phyloP scores from a whole-genome alignment of 2,797 vertebrate species.

The Chaetophractus vellerosus region DNA sequence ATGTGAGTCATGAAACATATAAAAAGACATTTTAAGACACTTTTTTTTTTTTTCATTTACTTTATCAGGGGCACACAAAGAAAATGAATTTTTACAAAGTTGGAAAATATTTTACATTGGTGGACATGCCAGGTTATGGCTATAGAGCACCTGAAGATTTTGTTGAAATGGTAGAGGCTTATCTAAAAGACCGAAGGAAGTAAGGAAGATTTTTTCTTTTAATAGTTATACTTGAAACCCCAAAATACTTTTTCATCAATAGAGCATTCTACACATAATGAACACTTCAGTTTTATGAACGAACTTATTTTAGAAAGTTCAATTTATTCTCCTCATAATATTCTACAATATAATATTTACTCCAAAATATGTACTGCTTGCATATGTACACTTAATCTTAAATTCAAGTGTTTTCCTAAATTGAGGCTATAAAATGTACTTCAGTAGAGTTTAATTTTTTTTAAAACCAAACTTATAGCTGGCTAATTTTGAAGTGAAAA shows the following conservation, averaged over 20 bases:
- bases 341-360: not conserved
- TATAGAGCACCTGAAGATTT: slow-evolving; percentile 95
- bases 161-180: slow-evolving; percentile 96
- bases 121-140: slow-evolving; percentile 98
- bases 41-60: slow-evolving; percentile 69
- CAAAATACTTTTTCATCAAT: slow-evolving; percentile 19
- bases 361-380: not conserved
- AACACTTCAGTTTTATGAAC: slow-evolving; percentile 16
- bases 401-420: slow-evolving; percentile 59
- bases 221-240: slow-evolving; percentile 27
- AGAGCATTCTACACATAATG: not conserved
- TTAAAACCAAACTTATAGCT: not conserved
- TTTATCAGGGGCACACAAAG: slow-evolving; percentile 96
- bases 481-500: slow-evolving; percentile 73
- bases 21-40: slow-evolving; percentile 57
- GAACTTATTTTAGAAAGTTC: slow-evolving; percentile 26
- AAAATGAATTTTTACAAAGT: slow-evolving; percentile 98
- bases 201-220: slow-evolving; percentile 86
- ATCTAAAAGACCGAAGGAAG: slow-evolving; percentile 94
- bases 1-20: slow-evolving; percentile 51
- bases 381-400: slow-evolving; percentile 36
- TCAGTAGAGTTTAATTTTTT: slow-evolving; percentile 4
- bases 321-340: slow-evolving; percentile 42
- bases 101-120: slow-evolving; percentile 94
- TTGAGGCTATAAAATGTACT: slow-evolving; percentile 31